A percentile compares a stretch with the other conserved stretches of the same genome.
phyloP scores from a whole-genome alignment of 2,113 vertebrate species.

The Indri indri region DNA sequence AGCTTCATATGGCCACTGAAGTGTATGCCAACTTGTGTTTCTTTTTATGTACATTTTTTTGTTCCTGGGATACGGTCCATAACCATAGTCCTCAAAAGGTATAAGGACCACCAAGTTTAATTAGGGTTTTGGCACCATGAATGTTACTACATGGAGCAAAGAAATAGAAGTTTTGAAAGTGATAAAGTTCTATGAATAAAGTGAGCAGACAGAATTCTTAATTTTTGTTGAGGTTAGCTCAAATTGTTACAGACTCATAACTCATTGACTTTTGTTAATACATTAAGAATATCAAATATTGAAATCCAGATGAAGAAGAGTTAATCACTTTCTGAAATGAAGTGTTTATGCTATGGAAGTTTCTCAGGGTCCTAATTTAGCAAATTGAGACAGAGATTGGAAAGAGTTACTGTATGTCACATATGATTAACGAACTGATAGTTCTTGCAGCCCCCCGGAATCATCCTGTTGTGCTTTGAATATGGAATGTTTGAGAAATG shows the following conservation, averaged over 20 bases:
- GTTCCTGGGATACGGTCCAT: neutral
- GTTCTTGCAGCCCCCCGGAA: neutral
- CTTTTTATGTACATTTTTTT: neutral
- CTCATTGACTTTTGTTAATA: neutral
- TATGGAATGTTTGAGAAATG: neutral
- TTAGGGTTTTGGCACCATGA: neutral
- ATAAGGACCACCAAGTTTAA: neutral
- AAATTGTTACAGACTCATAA: neutral
- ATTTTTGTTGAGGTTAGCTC: neutral
- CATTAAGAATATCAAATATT: neutral
- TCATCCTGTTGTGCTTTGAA: neutral
- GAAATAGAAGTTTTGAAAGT: neutral
- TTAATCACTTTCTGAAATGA: neutral
- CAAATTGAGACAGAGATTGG: neutral
- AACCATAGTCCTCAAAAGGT: neutral
- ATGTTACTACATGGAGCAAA: neutral
- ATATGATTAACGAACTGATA: neutral
- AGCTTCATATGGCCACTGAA: neutral
- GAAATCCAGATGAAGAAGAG: neutral
- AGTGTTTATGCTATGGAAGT: neutral
- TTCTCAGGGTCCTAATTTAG: neutral
- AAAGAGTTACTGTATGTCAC: neutral
- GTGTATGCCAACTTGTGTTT: neutral
- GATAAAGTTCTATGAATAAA: neutral
- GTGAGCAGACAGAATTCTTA: neutral